These are phyloP conservation scores for Dermochelys coriacea DNA, from an alignment of 2,797 vertebrate genomes.

Conservation along the genomic window DNA sequence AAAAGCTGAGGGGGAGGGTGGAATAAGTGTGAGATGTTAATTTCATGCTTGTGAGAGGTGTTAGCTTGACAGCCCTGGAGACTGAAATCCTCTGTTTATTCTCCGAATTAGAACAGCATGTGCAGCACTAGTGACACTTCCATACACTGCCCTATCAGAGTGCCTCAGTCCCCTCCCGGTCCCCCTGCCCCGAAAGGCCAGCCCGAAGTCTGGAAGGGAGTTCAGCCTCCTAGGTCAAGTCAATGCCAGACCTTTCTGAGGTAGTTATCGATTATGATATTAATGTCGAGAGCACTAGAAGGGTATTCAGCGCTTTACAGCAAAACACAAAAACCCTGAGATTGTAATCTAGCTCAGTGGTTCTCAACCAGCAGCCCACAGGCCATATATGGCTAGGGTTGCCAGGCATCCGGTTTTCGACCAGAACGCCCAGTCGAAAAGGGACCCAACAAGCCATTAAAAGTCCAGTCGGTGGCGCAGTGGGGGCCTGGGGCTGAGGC, in stretches of 20 bases:
- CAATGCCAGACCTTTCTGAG: not conserved
- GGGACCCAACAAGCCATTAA: no score
- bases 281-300: not conserved
- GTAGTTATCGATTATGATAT: not conserved
- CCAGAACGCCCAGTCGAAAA: no score
- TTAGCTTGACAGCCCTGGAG: conserved; percentile 7
- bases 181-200: not conserved
- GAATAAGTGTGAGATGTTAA: conserved; percentile 28
- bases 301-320: not conserved
- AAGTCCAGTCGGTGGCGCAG: no score
- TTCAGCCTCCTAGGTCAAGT: not conserved
- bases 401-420: no score
- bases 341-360: not conserved
- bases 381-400: no score
- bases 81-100: conserved; percentile 14
- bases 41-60: conserved; percentile 11
- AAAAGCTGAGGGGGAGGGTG: conserved; percentile 1
- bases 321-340: not conserved
- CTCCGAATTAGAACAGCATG: not conserved
- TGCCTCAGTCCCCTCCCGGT: not conserved
- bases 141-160: not conserved
- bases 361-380: no score
- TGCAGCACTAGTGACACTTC: not conserved
- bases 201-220: not conserved
- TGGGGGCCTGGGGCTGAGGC: no score